Evolutionary conservation across 2,888 invertebrate species (phyloP).

Genomic region (Colostygia pectinataria): DNA sequence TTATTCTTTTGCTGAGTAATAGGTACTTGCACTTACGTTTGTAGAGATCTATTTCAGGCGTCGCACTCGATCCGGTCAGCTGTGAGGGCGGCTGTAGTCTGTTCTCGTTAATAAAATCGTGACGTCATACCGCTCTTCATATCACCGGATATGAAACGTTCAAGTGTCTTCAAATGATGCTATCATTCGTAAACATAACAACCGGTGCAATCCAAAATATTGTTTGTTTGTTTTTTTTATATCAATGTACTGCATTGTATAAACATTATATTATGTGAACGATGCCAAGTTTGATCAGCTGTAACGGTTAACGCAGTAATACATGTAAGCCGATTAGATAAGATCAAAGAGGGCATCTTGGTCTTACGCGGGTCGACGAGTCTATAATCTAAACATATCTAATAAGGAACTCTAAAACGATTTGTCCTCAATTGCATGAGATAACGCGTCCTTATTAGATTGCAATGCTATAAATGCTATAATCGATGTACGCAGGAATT

Average conservation of each 20-base stretch:
- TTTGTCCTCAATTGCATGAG: constrained; percentile 49
- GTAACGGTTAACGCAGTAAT: constrained; percentile 32
- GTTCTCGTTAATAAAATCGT: constrained; percentile 48
- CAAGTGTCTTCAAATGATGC: constrained; percentile 39
- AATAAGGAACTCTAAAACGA: constrained; percentile 56
- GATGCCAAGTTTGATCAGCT: constrained; percentile 26
- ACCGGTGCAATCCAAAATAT: constrained; percentile 35
- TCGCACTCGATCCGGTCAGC: constrained; percentile 49
- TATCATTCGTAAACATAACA: constrained; percentile 44
- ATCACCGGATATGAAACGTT: constrained; percentile 33
- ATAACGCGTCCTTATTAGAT: constrained; percentile 49
- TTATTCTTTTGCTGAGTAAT: constrained; percentile 35
- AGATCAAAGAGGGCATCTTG: constrained; percentile 31
- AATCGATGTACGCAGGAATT: constrained; percentile 11
- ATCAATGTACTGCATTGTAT: constrained; percentile 16
- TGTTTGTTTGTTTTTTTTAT: constrained; percentile 29
- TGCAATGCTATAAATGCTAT: constrained; percentile 31
- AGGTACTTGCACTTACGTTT: constrained; percentile 54
- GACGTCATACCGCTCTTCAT: constrained; percentile 36
- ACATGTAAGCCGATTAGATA: constrained; percentile 41
- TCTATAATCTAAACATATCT: constrained; percentile 46
- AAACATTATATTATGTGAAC: constrained; percentile 19
- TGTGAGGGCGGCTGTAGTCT: constrained; percentile 44
- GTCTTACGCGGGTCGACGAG: constrained; percentile 28
- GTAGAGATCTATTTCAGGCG: constrained; percentile 54